A percentile compares a stretch with the other conserved stretches of the same genome.
Conservation (phyloP, 2,888 invertebrate species). For the Globia sparganii region DNA sequence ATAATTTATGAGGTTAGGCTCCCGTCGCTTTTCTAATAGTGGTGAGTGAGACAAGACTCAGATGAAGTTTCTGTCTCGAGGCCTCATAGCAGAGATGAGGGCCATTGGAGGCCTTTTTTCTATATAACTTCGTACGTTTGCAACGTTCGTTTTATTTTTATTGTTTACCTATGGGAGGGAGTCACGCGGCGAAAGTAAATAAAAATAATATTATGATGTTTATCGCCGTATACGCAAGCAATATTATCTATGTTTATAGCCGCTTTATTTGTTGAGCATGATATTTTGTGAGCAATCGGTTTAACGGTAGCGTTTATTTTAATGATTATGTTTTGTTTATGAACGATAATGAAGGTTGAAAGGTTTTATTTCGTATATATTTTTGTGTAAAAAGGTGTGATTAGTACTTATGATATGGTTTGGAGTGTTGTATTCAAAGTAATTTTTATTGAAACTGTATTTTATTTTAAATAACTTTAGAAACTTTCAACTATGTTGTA, state of each 20-base stretch:
- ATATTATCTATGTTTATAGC: slow-evolving; percentile 64
- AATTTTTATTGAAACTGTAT: background rate
- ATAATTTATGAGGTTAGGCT: slow-evolving; percentile 76
- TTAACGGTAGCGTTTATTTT: slow-evolving; percentile 60
- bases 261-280: slow-evolving; percentile 58
- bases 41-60: slow-evolving; percentile 75
- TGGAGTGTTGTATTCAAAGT: background rate
- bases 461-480: background rate
- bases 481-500: background rate
- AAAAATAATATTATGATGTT: slow-evolving; percentile 72
- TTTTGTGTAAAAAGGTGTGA: slow-evolving; percentile 26
- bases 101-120: slow-evolving; percentile 34
- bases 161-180: slow-evolving; percentile 62
- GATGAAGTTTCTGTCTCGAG: slow-evolving; percentile 55
- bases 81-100: slow-evolving; percentile 70
- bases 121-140: slow-evolving; percentile 44
- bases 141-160: slow-evolving; percentile 59
- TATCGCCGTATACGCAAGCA: slow-evolving; percentile 56
- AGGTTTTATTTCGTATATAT: slow-evolving; percentile 23
- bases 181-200: slow-evolving; percentile 67
- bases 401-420: background rate
- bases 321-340: slow-evolving; percentile 61
- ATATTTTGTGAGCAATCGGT: slow-evolving; percentile 61
- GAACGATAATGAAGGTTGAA: slow-evolving; percentile 48
- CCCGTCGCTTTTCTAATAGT: slow-evolving; percentile 76